Evolutionary conservation across 2,113 vertebrate species (phyloP), one percentile per base, ranked within the genome.

Genomic region (Colistium nudipinnis): DNA sequence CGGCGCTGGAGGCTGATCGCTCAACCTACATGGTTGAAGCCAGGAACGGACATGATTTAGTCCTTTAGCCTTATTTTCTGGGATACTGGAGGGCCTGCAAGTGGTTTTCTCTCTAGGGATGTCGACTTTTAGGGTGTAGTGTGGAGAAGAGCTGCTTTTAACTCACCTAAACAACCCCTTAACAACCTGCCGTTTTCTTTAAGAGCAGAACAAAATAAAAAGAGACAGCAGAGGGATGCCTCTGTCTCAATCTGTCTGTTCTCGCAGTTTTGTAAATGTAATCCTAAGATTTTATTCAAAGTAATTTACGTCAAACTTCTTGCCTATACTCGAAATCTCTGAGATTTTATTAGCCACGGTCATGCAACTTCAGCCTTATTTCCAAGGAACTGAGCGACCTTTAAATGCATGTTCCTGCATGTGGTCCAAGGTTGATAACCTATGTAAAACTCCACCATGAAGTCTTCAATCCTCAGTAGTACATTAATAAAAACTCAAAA

Each of bases 351-450:
- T 70, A 62, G 63, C 38, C 22, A 45, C 55, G 49, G 81, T 81
- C 11, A 7, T 33, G 36, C 52, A 74, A 64, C 69, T 65, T 65
- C 48, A 70, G 20, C 57, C 62, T 72, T 35, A 62, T 71, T 78
- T 70, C 67, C 66, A 84, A 53, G 56, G 44, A 83, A 82, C 62
- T 64, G 70, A 65, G 12, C 74, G 59, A 81, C 72, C 81, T 87
- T 76, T 36, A 44, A 31, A 51, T 69, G 72, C 53, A 59, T 55
- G 66, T 80, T 78, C 69, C 49, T 74, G 66, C 53, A 66, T 77
- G 62, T 8, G 61, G 76, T 84, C 79, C 71, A 81, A 87, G 76
- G 75, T 81, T 88, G 86, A 84, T 74, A 84, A 75, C 80, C 69
- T 55, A 76, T 62, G 59, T 82, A 70, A 83, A 86, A 80, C 60